phyloP scores from a whole-genome alignment of 30 jellyfish, hydroid and myxozoan species.

The Catostylus mosaicus region DNA sequence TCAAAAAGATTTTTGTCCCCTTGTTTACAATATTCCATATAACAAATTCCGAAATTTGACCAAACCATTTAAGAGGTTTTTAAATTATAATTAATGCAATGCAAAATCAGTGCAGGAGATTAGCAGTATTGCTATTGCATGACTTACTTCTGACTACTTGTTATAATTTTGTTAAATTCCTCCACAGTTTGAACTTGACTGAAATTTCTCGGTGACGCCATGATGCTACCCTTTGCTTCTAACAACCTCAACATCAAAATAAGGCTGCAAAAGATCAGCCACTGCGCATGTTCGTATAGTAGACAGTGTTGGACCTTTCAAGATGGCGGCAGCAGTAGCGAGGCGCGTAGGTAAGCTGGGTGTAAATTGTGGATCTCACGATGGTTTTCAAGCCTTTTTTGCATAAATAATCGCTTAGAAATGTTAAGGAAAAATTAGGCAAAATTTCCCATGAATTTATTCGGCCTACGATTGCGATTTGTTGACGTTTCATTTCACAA shows the following conservation, averaged over 20 bases:
- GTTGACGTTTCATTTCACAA: too few species aligned
- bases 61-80: too few species aligned
- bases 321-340: conserved; percentile 66
- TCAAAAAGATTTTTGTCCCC: too few species aligned
- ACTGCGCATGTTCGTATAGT: conserved; percentile 24
- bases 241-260: background rate
- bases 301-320: background rate
- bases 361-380: too few species aligned
- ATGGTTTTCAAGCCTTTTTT: too few species aligned
- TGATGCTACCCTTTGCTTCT: conserved; percentile 19
- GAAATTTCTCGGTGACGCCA: conserved; percentile 45
- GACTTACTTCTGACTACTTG: conserved; percentile 37
- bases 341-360: conserved; percentile 59
- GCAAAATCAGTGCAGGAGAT: background rate
- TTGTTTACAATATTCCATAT: too few species aligned
- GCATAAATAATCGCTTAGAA: too few species aligned
- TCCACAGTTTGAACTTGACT: conserved; percentile 1
- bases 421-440: too few species aligned
- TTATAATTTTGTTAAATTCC: conserved; percentile 6
- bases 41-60: too few species aligned
- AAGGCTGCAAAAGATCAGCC: background rate
- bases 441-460: too few species aligned
- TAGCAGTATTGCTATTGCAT: background rate
- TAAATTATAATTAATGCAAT: too few species aligned
- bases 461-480: too few species aligned